These are phyloP conservation scores for Catharus ustulatus DNA, from an alignment of 2,797 vertebrate genomes.

Conservation along the genomic window DNA sequence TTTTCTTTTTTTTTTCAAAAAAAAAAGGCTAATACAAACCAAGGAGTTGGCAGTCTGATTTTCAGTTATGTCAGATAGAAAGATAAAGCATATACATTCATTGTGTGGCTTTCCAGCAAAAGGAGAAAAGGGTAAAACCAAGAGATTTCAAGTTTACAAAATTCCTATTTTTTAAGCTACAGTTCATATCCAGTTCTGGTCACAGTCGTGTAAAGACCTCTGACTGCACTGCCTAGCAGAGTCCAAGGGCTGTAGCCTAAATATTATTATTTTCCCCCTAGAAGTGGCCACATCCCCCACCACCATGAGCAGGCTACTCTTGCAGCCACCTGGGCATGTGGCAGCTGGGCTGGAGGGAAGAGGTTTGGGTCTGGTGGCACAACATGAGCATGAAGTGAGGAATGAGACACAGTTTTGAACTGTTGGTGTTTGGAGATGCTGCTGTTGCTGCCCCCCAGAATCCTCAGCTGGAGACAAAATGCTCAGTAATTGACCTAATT, in stretches of 20 bases:
- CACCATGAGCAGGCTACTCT: background rate
- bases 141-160: conserved; percentile 76
- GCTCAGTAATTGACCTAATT: background rate
- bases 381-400: background rate
- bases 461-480: background rate
- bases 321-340: background rate
- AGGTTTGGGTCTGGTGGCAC: background rate
- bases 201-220: conserved; percentile 48
- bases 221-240: conserved; percentile 18
- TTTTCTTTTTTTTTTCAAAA: background rate
- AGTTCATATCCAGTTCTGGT: conserved; percentile 74
- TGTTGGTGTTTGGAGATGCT: background rate
- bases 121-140: conserved; percentile 51
- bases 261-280: background rate
- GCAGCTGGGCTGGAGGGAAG: background rate
- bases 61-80: conserved; percentile 62
- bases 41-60: conserved; percentile 75
- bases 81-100: conserved; percentile 80
- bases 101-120: conserved; percentile 77
- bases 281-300: background rate
- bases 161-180: conserved; percentile 65
- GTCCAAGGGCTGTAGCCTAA: conserved; percentile 26
- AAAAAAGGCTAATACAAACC: conserved; percentile 67
- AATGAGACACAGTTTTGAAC: background rate
- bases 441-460: background rate